phyloP scores from a whole-genome alignment of 2,888 invertebrate species.

The Anagyrus pseudococci region DNA sequence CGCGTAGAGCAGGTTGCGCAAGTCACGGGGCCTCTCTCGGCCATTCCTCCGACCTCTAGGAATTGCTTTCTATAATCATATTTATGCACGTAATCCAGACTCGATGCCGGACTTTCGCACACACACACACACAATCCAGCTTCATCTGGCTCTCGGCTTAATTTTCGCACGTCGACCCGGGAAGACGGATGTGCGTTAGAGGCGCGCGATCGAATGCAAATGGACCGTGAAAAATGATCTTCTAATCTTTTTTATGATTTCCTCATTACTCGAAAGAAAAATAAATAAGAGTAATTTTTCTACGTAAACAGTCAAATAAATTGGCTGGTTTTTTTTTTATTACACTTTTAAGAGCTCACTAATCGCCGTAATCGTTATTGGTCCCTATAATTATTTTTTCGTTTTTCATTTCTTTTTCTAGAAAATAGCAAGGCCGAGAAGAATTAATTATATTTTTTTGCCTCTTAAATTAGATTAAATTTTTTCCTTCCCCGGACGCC shows the following conservation, averaged over 20 bases:
- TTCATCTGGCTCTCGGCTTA: background rate
- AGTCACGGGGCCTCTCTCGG: conserved; percentile 27
- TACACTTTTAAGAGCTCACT: too few relatives aligned
- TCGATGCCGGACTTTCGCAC: background rate
- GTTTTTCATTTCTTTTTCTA: background rate
- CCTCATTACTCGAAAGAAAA: too few relatives aligned
- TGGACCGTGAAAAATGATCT: too few relatives aligned
- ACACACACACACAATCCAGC: background rate
- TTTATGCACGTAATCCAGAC: background rate
- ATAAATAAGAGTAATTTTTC: too few relatives aligned
- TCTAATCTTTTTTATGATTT: too few relatives aligned
- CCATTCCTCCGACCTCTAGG: background rate
- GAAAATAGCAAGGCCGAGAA: too few relatives aligned
- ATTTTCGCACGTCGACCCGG: background rate
- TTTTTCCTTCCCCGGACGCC: background rate
- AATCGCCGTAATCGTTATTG: background rate
- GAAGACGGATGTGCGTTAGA: background rate
- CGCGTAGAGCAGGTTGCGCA: conserved; percentile 33
- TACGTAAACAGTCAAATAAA: too few relatives aligned
- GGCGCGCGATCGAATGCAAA: too few relatives aligned
- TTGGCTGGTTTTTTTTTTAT: too few relatives aligned
- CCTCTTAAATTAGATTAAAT: background rate
- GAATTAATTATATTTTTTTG: too few relatives aligned
- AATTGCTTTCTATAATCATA: background rate
- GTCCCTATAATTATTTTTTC: background rate